phyloP scores from a whole-genome alignment of 2,888 invertebrate genomes.

The Sinopyrophorus schimmeli region DNA sequence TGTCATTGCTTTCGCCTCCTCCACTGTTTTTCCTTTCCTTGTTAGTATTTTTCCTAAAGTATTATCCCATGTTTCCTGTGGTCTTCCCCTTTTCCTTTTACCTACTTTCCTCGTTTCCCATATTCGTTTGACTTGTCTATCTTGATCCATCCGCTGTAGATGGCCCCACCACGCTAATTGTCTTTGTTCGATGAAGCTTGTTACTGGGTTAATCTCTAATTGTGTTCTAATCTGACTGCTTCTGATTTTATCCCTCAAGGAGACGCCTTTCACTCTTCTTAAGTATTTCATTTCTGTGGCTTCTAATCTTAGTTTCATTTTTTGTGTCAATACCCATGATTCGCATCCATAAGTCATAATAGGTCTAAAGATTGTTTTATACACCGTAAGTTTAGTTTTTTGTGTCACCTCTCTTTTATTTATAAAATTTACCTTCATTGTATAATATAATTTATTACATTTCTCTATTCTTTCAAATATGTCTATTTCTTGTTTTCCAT shows the following conservation, averaged over 20 bases:
- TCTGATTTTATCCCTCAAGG: conserved; percentile 3
- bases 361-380: conserved; percentile 3
- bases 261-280: conserved; percentile 1
- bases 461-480: conserved; percentile 2
- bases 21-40: too few species aligned
- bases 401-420: conserved; percentile 3
- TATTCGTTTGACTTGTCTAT: not conserved
- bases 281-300: not conserved
- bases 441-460: conserved; percentile 2
- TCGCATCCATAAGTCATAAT: not conserved
- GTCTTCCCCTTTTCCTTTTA: not conserved
- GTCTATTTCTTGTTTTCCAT: not conserved
- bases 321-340: not conserved
- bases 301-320: not conserved
- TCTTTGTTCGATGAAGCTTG: conserved; percentile 1
- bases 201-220: not conserved
- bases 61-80: too few species aligned
- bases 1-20: too few species aligned
- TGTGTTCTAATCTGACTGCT: conserved; percentile 1
- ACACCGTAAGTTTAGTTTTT: not conserved
- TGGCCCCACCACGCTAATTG: conserved; percentile 7
- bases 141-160: conserved; percentile 2
- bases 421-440: not conserved
- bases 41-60: too few species aligned
- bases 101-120: not conserved